phyloP scores from a whole-genome alignment of 2,888 invertebrate genomes.

The Odontomyia ornata region DNA sequence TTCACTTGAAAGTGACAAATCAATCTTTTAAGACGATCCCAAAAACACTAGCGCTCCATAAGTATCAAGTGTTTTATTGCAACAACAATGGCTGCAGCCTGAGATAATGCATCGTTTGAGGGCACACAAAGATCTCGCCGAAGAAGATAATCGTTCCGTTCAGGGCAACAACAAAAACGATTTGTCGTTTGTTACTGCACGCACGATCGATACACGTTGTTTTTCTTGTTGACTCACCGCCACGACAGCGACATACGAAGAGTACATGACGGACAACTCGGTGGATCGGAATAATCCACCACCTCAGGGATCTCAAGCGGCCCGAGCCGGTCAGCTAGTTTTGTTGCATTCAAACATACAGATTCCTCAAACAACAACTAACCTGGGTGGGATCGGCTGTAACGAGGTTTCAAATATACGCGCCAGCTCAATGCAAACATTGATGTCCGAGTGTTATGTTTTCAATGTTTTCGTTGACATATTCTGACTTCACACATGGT shows the following conservation, averaged over 20 bases:
- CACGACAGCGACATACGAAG: not conserved
- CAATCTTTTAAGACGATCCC: not conserved
- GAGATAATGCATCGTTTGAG: slow-evolving; percentile 21
- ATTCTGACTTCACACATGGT: not conserved
- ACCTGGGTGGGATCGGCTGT: slow-evolving; percentile 23
- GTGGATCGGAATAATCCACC: not conserved
- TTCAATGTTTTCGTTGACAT: not conserved
- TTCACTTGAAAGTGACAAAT: slow-evolving; percentile 8
- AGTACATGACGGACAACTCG: not conserved
- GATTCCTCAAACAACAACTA: slow-evolving; percentile 13
- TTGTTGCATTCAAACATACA: slow-evolving; percentile 8
- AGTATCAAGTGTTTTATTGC: not conserved
- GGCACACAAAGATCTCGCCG: not conserved
- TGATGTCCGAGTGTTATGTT: slow-evolving; percentile 1
- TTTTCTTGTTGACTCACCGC: slow-evolving; percentile 2
- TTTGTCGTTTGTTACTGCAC: not conserved
- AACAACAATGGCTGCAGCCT: not conserved
- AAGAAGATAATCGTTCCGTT: slow-evolving; percentile 10
- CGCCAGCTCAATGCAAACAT: not conserved
- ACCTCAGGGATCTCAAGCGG: not conserved
- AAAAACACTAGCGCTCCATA: not conserved
- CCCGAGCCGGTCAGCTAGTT: not conserved
- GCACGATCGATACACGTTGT: not conserved
- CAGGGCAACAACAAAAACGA: not conserved
- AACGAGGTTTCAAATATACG: slow-evolving; percentile 25